Conservation (phyloP, 35 echinoderm and acorn worm species). For the Nesometra sesokonis region DNA sequence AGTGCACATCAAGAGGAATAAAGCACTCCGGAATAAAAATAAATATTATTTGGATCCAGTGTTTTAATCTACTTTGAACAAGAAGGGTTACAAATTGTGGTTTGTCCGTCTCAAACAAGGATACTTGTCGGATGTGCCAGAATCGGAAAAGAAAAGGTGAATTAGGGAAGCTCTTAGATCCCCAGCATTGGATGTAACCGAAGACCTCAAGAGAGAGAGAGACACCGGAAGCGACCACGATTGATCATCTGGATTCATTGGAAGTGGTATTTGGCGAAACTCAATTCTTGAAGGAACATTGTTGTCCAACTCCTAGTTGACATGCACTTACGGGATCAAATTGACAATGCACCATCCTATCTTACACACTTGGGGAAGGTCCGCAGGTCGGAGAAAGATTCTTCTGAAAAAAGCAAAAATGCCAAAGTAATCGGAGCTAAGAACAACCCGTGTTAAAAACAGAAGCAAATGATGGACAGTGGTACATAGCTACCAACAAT, state of each 20-base stretch:
- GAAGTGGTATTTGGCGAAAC: slow-evolving; percentile 29
- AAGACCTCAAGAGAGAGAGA: slow-evolving; percentile 16
- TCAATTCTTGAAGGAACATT: not conserved
- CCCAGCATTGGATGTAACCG: slow-evolving; percentile 33
- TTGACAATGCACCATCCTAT: not conserved
- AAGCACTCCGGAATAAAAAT: too few relatives aligned
- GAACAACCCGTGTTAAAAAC: not conserved
- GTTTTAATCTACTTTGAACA: too few relatives aligned
- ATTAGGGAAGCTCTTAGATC: slow-evolving; percentile 9
- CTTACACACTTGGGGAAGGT: not conserved
- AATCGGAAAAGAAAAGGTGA: slow-evolving; percentile 10
- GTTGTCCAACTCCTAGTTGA: not conserved
- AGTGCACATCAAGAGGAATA: too few relatives aligned
- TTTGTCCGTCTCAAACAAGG: not conserved
- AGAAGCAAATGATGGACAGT: not conserved
- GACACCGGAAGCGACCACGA: not conserved
- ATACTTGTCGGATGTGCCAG: not conserved
- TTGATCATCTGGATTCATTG: slow-evolving; percentile 20
- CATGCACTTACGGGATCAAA: not conserved
- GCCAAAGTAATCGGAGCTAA: not conserved
- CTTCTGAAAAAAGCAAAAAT: not conserved
- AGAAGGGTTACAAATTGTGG: too few relatives aligned
- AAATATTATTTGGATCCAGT: too few relatives aligned
- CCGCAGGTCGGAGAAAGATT: not conserved
- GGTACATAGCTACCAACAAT: not conserved